A percentile compares a stretch with the other conserved stretches of the same genome.
Evolutionary conservation across 2,113 vertebrate genomes (phyloP).

Genomic region (Percina caprodes): DNA sequence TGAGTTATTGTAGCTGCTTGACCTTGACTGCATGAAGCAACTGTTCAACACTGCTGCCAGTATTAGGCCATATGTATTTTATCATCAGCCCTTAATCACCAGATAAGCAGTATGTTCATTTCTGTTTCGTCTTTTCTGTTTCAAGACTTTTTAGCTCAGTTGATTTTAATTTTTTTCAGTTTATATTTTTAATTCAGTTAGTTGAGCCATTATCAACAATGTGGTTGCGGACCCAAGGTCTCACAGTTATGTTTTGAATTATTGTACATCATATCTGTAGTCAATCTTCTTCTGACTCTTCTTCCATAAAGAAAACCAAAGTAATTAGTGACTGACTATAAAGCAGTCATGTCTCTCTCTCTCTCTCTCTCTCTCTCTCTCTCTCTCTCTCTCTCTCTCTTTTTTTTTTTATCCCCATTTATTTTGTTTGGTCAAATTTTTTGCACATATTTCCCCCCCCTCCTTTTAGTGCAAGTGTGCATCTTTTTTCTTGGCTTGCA

Average conservation of each 20-base stretch:
- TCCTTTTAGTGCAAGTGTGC: conserved; percentile 26
- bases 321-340: conserved; percentile 1
- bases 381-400: not conserved
- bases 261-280: not conserved
- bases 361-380: not conserved
- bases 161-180: conserved; percentile 13
- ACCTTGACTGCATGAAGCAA: conserved; percentile 1
- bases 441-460: conserved; percentile 18
- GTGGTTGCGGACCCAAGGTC: not conserved
- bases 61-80: conserved; percentile 21
- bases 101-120: conserved; percentile 2
- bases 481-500: conserved; percentile 30
- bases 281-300: not conserved
- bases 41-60: not conserved
- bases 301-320: not conserved
- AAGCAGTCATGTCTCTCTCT: not conserved
- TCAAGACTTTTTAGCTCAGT: conserved; percentile 13
- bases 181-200: conserved; percentile 13
- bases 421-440: conserved; percentile 35
- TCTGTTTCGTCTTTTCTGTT: not conserved
- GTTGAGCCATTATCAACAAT: not conserved
- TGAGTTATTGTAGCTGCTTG: conserved; percentile 17
- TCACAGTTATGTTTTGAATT: conserved; percentile 11
- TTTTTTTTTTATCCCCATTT: too few relatives aligned
- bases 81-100: conserved; percentile 20